A percentile compares a stretch with the other conserved stretches of the same genome.
Conservation (phyloP, 1,140 invertebrate genomes). For the Drosophila kikkawai region DNA sequence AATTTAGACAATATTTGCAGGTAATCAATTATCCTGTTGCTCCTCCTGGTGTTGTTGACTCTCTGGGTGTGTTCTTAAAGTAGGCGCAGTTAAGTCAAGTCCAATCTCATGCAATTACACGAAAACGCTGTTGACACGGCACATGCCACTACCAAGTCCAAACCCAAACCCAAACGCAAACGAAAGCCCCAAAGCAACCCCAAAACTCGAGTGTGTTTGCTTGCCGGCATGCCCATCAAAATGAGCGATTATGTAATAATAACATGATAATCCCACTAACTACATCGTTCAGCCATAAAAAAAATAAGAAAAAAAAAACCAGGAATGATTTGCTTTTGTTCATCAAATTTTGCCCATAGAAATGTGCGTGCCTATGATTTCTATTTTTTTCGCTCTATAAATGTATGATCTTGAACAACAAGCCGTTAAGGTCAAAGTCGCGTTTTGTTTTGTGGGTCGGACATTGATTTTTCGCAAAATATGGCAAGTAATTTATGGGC, state of each 20-base stretch:
- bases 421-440: slow-evolving; percentile 71
- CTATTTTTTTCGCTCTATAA: slow-evolving; percentile 21
- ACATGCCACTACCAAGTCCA: background rate
- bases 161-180: slow-evolving; percentile 6
- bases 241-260: slow-evolving; percentile 71
- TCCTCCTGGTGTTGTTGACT: slow-evolving; percentile 10
- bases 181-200: slow-evolving; percentile 1
- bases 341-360: slow-evolving; percentile 24
- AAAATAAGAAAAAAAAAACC: slow-evolving; percentile 20
- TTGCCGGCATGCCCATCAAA: slow-evolving; percentile 32
- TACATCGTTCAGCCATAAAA: slow-evolving; percentile 35
- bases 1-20: slow-evolving; percentile 20
- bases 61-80: slow-evolving; percentile 28
- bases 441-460: slow-evolving; percentile 37
- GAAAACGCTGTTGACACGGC: slow-evolving; percentile 37
- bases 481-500: slow-evolving; percentile 1
- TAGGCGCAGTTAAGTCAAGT: slow-evolving; percentile 23
- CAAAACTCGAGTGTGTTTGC: slow-evolving; percentile 32
- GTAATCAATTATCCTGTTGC: slow-evolving; percentile 46
- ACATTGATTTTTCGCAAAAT: slow-evolving; percentile 65
- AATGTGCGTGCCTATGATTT: slow-evolving; percentile 46
- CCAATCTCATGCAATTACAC: slow-evolving; percentile 47
- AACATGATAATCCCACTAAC: slow-evolving; percentile 51
- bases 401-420: slow-evolving; percentile 67
- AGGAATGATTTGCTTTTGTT: slow-evolving; percentile 50